phyloP scores from a whole-genome alignment of 1,140 invertebrate species.

The Zaprionus lachaisei region DNA sequence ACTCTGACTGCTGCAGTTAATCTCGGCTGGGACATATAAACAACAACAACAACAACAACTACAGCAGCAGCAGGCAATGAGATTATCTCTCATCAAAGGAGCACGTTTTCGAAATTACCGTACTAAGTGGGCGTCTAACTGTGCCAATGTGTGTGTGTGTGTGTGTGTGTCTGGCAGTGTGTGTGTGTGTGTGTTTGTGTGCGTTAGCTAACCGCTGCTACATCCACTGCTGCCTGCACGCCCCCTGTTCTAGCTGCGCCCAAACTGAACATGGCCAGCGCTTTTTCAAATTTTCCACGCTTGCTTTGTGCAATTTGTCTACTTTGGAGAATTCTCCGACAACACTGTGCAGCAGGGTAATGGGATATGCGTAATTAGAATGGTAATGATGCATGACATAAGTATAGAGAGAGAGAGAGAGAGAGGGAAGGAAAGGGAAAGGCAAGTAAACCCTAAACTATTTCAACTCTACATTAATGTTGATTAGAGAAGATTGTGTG shows the following conservation, averaged over 20 bases:
- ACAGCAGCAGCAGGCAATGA: constrained; percentile 53
- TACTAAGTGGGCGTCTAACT: constrained; percentile 84
- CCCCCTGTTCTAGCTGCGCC: not conserved
- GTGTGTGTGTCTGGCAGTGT: not conserved
- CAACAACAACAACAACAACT: constrained; percentile 63
- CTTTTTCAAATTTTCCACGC: constrained; percentile 79
- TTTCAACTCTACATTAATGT: not conserved
- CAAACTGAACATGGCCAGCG: constrained; percentile 48
- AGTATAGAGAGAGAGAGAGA: not conserved
- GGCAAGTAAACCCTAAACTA: not conserved
- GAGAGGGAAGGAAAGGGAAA: not conserved
- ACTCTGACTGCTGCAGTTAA: constrained; percentile 66
- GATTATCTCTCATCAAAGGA: constrained; percentile 83
- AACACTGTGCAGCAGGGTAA: constrained; percentile 49
- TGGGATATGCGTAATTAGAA: not conserved
- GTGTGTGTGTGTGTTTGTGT: constrained; percentile 27
- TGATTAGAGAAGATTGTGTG: too few relatives aligned
- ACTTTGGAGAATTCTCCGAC: constrained; percentile 55
- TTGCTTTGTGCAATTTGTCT: constrained; percentile 76
- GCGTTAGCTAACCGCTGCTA: constrained; percentile 22
- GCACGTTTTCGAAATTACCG: constrained; percentile 83
- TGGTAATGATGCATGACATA: not conserved
- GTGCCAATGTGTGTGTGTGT: constrained; percentile 52
- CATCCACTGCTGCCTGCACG: not conserved
- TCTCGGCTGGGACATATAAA: constrained; percentile 52